Evolutionary conservation across 2,797 vertebrate genomes (phyloP).

Genomic region (Australoheros facetus): DNA sequence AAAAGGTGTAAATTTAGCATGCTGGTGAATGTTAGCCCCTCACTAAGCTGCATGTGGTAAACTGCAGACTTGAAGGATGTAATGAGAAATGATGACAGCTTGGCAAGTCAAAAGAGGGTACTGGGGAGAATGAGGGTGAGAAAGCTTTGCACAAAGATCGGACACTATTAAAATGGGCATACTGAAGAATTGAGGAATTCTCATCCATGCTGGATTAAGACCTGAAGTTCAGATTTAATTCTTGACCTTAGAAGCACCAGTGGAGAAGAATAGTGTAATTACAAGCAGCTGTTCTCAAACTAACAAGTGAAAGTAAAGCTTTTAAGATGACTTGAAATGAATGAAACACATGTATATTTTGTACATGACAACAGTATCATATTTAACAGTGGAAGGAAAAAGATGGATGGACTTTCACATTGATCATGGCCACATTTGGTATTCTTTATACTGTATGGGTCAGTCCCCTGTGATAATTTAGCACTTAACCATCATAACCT

Average conservation of each 20-base stretch:
- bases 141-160: conserved; percentile 27
- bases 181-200: neutral
- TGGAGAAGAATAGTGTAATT: neutral
- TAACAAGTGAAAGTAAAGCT: neutral
- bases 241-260: neutral
- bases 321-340: neutral
- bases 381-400: neutral
- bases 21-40: conserved; percentile 57
- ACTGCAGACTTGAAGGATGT: conserved; percentile 33
- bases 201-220: neutral
- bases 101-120: conserved; percentile 28
- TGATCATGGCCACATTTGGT: neutral
- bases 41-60: conserved; percentile 32
- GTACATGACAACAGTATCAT: neutral
- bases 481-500: conserved; percentile 16
- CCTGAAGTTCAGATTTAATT: neutral
- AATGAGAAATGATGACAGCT: conserved; percentile 53
- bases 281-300: neutral
- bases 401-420: neutral
- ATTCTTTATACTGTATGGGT: neutral
- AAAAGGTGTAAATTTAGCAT: conserved; percentile 24
- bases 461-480: conserved; percentile 1
- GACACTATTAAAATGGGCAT: conserved; percentile 18
- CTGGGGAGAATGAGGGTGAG: conserved; percentile 4
- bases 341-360: neutral